phyloP scores from a whole-genome alignment of 2,888 invertebrate genomes.

The Patella ulyssiponensis region DNA sequence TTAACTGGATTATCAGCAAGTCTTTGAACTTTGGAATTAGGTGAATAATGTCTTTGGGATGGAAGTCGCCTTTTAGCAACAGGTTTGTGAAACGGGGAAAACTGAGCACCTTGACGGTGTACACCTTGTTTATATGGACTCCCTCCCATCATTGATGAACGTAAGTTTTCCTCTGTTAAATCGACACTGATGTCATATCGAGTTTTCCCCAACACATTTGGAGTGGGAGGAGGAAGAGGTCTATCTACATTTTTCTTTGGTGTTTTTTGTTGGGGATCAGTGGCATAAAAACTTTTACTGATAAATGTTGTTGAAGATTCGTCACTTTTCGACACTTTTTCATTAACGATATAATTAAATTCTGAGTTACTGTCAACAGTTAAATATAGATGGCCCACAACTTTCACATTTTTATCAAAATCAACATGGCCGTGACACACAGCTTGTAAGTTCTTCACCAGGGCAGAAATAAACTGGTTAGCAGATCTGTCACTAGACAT shows the following conservation, averaged over 20 bases:
- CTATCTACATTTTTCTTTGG: constrained; percentile 1
- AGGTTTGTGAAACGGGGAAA: not conserved
- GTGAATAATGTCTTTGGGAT: not conserved
- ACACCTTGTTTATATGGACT: no score
- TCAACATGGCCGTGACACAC: not conserved
- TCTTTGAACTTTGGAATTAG: not conserved
- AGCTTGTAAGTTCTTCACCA: not conserved
- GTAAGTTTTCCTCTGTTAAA: not conserved
- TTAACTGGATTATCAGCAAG: not conserved
- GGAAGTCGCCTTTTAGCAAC: not conserved
- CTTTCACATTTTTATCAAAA: constrained; percentile 7
- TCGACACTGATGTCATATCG: not conserved
- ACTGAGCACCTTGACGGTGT: not conserved
- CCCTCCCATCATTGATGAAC: not conserved
- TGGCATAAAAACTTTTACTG: constrained; percentile 12
- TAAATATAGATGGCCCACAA: not conserved
- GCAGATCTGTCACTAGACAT: not conserved
- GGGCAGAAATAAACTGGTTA: not conserved
- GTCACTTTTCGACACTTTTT: constrained; percentile 7
- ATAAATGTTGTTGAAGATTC: constrained; percentile 9
- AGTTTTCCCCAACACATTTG: not conserved
- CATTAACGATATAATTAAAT: constrained; percentile 7
- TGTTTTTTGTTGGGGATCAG: constrained; percentile 1
- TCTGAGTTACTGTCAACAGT: not conserved
- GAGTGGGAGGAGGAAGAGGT: not conserved